Conservation (phyloP, 2,888 invertebrate species). For the Noctua comes region DNA sequence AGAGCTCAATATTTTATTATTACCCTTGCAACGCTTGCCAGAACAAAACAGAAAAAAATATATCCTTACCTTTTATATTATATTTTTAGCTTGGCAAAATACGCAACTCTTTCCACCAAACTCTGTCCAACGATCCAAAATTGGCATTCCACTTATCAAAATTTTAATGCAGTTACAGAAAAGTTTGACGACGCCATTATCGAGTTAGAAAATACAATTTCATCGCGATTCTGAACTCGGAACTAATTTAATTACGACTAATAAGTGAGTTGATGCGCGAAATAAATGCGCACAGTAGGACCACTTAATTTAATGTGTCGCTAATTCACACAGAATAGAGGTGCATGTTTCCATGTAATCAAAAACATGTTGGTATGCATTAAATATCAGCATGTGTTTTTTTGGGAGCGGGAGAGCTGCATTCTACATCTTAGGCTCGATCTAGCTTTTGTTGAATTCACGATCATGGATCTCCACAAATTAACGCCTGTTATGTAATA, state of each 20-base stretch:
- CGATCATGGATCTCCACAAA: background rate
- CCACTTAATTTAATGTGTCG: background rate
- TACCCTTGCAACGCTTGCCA: background rate
- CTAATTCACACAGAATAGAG: background rate
- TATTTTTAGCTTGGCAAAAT: background rate
- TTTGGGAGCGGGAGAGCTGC: background rate
- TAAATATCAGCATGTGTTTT: background rate
- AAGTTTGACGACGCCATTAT: slow-evolving; percentile 61
- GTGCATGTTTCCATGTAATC: background rate
- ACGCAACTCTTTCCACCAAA: background rate
- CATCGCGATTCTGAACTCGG: slow-evolving; percentile 44
- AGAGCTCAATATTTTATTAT: background rate
- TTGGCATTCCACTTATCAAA: slow-evolving; percentile 46
- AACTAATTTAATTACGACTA: slow-evolving; percentile 67
- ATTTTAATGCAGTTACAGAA: slow-evolving; percentile 61
- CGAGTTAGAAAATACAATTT: slow-evolving; percentile 63
- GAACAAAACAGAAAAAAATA: background rate
- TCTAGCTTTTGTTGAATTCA: background rate
- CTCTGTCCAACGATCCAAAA: slow-evolving; percentile 20
- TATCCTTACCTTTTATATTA: no score
- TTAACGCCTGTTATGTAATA: background rate
- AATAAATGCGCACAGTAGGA: slow-evolving; percentile 26
- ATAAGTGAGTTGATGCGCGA: slow-evolving; percentile 41
- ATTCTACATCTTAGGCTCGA: background rate
- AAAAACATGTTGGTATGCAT: background rate